Percentiles rank a stretch among this genome's conserved stretches.
Evolutionary conservation across 2,888 invertebrate genomes (phyloP).

Genomic region (Diachrysia chrysitis): DNA sequence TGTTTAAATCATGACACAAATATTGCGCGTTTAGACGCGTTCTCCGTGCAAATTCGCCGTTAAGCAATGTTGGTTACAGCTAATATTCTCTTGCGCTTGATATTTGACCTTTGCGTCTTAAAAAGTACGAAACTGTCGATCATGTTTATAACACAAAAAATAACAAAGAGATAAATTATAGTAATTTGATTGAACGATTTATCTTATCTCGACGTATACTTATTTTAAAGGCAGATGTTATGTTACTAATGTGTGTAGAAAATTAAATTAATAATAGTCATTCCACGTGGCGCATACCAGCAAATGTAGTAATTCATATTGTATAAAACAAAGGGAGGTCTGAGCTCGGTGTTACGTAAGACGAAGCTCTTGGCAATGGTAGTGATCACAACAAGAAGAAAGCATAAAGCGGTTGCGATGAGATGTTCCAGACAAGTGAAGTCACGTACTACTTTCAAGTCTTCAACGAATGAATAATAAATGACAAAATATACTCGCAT

Average conservation of each 20-base stretch:
- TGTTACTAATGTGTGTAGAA: not conserved
- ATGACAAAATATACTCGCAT: constrained; percentile 79
- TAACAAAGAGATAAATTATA: constrained; percentile 38
- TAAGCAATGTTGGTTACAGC: constrained; percentile 33
- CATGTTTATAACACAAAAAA: constrained; percentile 13
- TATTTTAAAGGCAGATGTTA: not conserved
- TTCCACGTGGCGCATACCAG: constrained; percentile 13
- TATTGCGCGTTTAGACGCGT: constrained; percentile 24
- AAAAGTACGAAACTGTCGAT: constrained; percentile 42
- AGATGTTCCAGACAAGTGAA: constrained; percentile 72
- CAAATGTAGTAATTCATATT: constrained; percentile 17
- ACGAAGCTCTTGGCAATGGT: constrained; percentile 66
- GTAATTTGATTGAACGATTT: constrained; percentile 35
- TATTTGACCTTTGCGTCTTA: constrained; percentile 42
- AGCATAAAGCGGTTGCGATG: constrained; percentile 72
- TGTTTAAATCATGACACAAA: constrained; percentile 44
- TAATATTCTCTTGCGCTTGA: constrained; percentile 22
- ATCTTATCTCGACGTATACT: constrained; percentile 25
- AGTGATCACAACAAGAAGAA: constrained; percentile 71
- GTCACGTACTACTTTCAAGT: constrained; percentile 86
- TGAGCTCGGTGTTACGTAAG: constrained; percentile 65
- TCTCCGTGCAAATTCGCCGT: constrained; percentile 21
- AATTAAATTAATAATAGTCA: not conserved
- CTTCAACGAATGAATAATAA: constrained; percentile 84
- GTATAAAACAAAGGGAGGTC: constrained; percentile 58